These are phyloP conservation scores for Sminthopsis crassicaudata DNA, from an alignment of 2,113 vertebrate species.

Conservation along the genomic window DNA sequence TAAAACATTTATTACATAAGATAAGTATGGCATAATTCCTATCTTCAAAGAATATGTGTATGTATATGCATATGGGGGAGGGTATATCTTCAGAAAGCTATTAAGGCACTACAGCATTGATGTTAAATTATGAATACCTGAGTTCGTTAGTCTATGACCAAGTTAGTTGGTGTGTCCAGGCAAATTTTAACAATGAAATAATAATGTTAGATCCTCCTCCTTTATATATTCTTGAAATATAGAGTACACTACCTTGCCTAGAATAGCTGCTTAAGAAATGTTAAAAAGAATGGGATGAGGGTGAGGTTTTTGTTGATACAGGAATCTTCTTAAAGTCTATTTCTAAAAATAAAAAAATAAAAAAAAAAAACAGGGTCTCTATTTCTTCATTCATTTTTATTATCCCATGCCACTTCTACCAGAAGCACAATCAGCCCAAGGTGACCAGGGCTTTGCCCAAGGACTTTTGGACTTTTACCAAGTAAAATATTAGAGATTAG, in stretches of 20 bases:
- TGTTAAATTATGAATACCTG: neutral
- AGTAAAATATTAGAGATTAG: neutral
- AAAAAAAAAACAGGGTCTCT: neutral
- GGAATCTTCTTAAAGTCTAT: neutral
- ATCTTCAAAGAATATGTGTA: no score
- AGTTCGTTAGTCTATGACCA: neutral
- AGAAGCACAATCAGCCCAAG: neutral
- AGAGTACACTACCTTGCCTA: neutral
- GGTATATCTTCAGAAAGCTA: neutral
- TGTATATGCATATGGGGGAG: no score
- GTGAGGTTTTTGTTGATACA: neutral
- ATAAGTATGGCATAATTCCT: no score
- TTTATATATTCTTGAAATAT: neutral
- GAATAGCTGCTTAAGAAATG: neutral
- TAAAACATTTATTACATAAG: no score
- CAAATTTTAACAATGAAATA: neutral
- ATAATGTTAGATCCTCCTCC: neutral
- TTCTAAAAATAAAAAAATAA: neutral
- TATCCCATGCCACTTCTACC: neutral
- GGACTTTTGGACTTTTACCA: neutral
- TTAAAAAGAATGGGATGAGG: neutral
- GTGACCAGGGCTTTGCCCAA: neutral
- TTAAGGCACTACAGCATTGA: rapidly evolving
- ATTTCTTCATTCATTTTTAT: neutral
- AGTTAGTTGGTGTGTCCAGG: neutral